A percentile compares a stretch with the other conserved stretches of the same genome.
These are phyloP conservation scores for Muscidifurax raptorellus DNA, from an alignment of 1,140 invertebrate genomes.

Conservation along the genomic window DNA sequence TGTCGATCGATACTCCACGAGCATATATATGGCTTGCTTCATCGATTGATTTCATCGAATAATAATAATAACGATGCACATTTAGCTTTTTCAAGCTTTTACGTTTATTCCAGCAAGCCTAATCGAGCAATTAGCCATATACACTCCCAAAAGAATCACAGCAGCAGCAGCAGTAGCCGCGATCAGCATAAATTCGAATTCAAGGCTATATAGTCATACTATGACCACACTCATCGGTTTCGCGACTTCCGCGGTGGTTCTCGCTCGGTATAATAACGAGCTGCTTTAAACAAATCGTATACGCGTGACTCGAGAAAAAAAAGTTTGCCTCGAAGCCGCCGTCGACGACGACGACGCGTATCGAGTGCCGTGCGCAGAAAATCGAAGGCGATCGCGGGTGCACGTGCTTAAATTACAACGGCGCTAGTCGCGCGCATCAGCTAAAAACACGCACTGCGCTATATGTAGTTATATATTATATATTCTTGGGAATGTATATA, in stretches of 20 bases:
- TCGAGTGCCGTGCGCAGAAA: conserved; percentile 50
- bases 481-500: neutral
- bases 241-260: neutral
- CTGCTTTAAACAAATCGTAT: conserved; percentile 49
- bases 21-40: too few species aligned
- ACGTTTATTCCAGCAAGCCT: too few species aligned
- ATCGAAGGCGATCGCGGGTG: conserved; percentile 47
- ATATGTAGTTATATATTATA: too few species aligned
- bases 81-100: too few species aligned
- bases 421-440: too few species aligned
- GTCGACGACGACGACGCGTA: conserved; percentile 37
- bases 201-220: neutral
- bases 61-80: too few species aligned
- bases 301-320: conserved; percentile 59
- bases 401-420: neutral
- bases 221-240: neutral
- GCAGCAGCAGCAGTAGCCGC: too few species aligned
- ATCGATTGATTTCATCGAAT: too few species aligned
- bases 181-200: neutral
- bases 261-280: neutral
- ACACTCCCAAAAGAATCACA: neutral
- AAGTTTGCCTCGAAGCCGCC: conserved; percentile 56
- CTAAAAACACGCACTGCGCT: neutral
- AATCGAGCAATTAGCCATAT: neutral
- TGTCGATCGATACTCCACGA: too few species aligned